A percentile compares a stretch with the other conserved stretches of the same genome.
phyloP scores from a whole-genome alignment of 2,888 invertebrate species.

The Cerceris ruficornis region DNA sequence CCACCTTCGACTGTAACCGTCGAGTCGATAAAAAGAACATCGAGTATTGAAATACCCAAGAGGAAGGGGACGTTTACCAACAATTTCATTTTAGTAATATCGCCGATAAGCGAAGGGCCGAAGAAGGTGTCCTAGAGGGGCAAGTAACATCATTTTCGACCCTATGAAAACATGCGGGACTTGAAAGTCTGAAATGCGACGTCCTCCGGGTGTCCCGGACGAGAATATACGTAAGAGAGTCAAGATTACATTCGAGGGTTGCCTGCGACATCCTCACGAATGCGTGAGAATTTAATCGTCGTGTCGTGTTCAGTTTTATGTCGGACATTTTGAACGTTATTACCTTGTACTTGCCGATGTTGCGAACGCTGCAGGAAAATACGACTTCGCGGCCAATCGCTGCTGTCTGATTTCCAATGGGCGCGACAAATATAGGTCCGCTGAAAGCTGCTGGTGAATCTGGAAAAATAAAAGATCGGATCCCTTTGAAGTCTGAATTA shows the following conservation, averaged over 20 bases:
- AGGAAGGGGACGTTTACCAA: not conserved
- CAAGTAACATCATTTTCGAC: not conserved
- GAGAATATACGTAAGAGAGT: not conserved
- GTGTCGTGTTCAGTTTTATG: slow-evolving; percentile 22
- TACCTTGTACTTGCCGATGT: slow-evolving; percentile 80
- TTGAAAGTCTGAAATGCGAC: slow-evolving; percentile 11
- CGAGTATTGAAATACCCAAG: no score
- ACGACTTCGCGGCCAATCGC: slow-evolving; percentile 78
- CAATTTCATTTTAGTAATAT: not conserved
- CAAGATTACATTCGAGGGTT: slow-evolving; percentile 9
- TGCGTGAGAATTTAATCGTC: slow-evolving; percentile 38
- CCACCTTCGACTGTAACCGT: no score
- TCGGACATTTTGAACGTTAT: slow-evolving; percentile 10
- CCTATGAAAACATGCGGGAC: not conserved
- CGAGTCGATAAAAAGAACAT: no score
- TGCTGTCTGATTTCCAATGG: slow-evolving; percentile 79
- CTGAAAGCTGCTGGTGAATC: slow-evolving; percentile 66
- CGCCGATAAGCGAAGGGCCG: not conserved
- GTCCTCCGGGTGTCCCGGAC: slow-evolving; percentile 1
- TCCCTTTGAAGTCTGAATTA: no score
- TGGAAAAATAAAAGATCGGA: slow-evolving; percentile 61
- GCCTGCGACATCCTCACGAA: slow-evolving; percentile 8
- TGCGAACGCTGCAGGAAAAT: slow-evolving; percentile 79
- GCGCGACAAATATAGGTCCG: slow-evolving; percentile 76
- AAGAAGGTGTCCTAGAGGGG: not conserved